These are phyloP conservation scores for Cisticola juncidis DNA, from an alignment of 2,113 vertebrate species.

Conservation along the genomic window DNA sequence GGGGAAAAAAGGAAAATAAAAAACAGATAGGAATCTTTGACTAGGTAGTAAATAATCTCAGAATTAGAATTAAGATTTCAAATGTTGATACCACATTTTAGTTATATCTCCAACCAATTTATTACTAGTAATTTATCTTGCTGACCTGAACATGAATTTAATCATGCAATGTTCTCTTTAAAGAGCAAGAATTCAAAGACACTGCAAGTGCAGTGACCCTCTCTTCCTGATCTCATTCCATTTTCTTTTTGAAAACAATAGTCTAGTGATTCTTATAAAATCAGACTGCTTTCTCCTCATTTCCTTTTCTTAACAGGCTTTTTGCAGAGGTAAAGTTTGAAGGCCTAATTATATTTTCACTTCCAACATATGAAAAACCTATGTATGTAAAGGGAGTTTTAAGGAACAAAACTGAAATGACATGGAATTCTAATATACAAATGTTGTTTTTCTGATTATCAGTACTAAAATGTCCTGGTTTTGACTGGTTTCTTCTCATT, in stretches of 20 bases:
- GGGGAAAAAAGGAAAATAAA: rapidly evolving
- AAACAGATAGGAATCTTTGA: neutral
- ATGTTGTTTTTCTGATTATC: neutral
- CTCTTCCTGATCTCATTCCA: neutral
- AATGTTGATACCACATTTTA: neutral
- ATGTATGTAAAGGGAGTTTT: neutral
- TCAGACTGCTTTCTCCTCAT: neutral
- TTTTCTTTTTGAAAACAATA: conserved; percentile 1
- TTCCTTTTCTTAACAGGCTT: neutral
- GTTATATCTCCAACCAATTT: neutral
- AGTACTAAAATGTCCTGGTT: neutral
- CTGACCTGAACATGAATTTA: neutral
- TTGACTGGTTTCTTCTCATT: neutral
- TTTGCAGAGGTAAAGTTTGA: neutral
- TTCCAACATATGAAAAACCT: neutral
- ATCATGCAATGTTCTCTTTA: neutral
- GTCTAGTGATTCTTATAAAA: neutral
- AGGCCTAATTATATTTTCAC: neutral
- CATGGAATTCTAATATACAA: neutral
- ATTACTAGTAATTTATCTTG: neutral
- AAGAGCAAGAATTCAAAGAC: neutral
- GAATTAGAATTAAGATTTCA: neutral
- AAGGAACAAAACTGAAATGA: neutral
- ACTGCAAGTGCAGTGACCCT: neutral
- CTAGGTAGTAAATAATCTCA: neutral